A percentile compares a stretch with the other conserved stretches of the same genome.
phyloP scores from a whole-genome alignment of 2,113 vertebrate species.

The Perca fluviatilis region DNA sequence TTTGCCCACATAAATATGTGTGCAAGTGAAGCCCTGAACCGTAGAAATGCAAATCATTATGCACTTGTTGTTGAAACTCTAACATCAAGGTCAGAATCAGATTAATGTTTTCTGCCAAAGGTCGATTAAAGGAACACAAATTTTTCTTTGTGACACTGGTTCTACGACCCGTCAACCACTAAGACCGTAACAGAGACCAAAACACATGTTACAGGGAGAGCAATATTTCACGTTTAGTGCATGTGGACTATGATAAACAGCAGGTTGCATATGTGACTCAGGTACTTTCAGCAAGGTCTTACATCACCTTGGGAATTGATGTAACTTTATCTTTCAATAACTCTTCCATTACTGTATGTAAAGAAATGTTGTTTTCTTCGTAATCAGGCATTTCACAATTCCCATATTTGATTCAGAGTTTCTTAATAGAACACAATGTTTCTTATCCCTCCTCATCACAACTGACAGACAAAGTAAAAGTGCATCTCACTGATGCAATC shows the following conservation, averaged over 20 bases:
- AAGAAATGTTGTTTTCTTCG: constrained; percentile 17
- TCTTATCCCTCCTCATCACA: constrained; percentile 69
- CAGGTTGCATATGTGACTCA: constrained; percentile 18
- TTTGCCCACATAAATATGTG: background rate
- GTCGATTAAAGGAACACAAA: constrained; percentile 41
- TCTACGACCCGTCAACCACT: constrained; percentile 15
- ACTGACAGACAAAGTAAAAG: constrained; percentile 72
- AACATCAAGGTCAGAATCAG: constrained; percentile 33
- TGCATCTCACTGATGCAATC: constrained; percentile 70
- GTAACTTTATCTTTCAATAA: constrained; percentile 41
- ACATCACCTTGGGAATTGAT: constrained; percentile 48
- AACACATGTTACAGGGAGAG: constrained; percentile 15
- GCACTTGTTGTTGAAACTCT: constrained; percentile 1
- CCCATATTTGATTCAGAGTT: constrained; percentile 57
- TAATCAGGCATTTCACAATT: constrained; percentile 40
- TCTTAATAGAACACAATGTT: constrained; percentile 63
- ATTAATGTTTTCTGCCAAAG: constrained; percentile 28
- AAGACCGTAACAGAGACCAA: background rate
- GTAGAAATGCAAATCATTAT: background rate
- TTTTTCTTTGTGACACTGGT: constrained; percentile 50
- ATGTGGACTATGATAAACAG: constrained; percentile 58
- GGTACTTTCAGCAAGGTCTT: constrained; percentile 37
- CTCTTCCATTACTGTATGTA: constrained; percentile 38
- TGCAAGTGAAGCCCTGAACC: background rate
- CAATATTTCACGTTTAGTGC: constrained; percentile 57